phyloP scores from a whole-genome alignment of 2,797 vertebrate species.

The Rhabdophis nuchalis region DNA sequence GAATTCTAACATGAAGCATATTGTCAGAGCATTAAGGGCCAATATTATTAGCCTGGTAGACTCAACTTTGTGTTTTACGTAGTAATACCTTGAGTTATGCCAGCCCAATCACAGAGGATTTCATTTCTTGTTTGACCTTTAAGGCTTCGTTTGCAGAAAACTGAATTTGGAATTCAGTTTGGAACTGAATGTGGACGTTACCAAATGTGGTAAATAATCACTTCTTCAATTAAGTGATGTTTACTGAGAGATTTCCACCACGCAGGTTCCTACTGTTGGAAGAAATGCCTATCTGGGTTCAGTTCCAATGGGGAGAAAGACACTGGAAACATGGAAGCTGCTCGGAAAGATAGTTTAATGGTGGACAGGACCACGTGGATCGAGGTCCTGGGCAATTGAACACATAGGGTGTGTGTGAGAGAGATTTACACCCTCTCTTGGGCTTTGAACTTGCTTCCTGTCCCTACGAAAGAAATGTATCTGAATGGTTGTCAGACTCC shows the following conservation, averaged over 20 bases:
- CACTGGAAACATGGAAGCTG: too few relatives aligned
- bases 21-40: not conserved
- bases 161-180: not conserved
- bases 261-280: not conserved
- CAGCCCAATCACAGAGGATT: not conserved
- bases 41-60: not conserved
- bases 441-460: too few relatives aligned
- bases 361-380: too few relatives aligned
- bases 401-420: too few relatives aligned
- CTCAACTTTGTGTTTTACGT: not conserved
- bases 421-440: too few relatives aligned
- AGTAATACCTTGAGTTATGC: not conserved
- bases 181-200: too few relatives aligned
- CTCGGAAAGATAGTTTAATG: too few relatives aligned
- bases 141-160: not conserved
- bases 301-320: too few relatives aligned
- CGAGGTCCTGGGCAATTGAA: too few relatives aligned
- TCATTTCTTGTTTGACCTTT: not conserved
- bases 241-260: not conserved
- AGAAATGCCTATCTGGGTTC: too few relatives aligned
- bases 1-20: not conserved
- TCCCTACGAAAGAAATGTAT: too few relatives aligned
- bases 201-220: not conserved
- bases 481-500: too few relatives aligned
- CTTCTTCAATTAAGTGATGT: not conserved